Evolutionary conservation across 2,797 vertebrate genomes (phyloP).

Genomic region (Clamator glandarius): DNA sequence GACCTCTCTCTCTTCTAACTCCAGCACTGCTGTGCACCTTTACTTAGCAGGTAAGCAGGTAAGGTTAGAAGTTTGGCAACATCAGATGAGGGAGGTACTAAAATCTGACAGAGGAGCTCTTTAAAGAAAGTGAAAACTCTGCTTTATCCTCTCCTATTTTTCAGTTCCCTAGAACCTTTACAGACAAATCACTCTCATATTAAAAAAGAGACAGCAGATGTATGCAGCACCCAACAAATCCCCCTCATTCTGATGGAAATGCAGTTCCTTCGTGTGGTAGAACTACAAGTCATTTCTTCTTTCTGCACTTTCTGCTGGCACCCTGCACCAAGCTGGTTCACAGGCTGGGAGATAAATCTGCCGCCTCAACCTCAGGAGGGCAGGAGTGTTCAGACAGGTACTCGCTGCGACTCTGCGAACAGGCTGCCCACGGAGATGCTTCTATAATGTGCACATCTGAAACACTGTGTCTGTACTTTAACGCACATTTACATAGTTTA

Average conservation of each 20-base stretch:
- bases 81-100: not conserved
- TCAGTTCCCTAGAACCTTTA: not conserved
- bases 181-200: not conserved
- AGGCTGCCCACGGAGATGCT: not conserved
- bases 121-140: not conserved
- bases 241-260: not conserved
- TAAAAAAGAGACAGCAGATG: not conserved
- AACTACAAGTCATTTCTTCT: not conserved
- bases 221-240: not conserved
- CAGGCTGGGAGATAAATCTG: not conserved
- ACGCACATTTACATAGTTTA: not conserved
- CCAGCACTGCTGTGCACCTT: not conserved
- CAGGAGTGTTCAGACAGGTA: no score
- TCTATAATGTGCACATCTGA: not conserved
- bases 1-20: not conserved
- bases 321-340: not conserved
- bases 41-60: not conserved
- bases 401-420: not conserved
- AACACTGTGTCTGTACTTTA: not conserved
- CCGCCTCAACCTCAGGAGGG: no score
- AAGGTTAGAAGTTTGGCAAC: not conserved
- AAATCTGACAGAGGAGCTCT: not conserved
- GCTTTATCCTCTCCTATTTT: not conserved
- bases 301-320: not conserved
- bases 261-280: not conserved